Evolutionary conservation across 2,888 invertebrate genomes (phyloP).

Genomic region (Catocala nupta): DNA sequence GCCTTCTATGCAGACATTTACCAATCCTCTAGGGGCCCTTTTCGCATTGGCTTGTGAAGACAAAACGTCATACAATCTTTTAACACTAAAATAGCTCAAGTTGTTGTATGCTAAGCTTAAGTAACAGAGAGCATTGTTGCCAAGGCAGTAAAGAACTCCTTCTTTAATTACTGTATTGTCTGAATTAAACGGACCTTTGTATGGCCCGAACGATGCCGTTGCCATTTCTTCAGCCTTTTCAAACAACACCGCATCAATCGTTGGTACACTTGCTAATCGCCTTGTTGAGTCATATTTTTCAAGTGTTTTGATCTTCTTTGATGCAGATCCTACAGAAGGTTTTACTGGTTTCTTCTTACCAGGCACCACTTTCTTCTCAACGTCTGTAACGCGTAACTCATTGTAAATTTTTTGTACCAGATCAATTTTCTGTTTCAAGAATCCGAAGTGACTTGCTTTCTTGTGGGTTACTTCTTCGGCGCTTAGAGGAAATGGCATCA

Average conservation of each 20-base stretch:
- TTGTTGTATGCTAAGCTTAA: constrained; percentile 71
- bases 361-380: background rate
- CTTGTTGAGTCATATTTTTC: background rate
- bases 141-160: constrained; percentile 54
- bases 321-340: background rate
- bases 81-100: constrained; percentile 57
- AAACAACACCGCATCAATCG: background rate
- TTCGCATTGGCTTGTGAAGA: constrained; percentile 53
- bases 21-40: constrained; percentile 63
- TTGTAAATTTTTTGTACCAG: background rate
- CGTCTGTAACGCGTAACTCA: background rate
- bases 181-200: constrained; percentile 57
- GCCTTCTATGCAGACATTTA: constrained; percentile 68
- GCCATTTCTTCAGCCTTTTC: background rate
- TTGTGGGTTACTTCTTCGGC: constrained; percentile 50
- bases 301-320: background rate
- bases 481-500: constrained; percentile 60
- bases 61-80: constrained; percentile 60
- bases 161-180: constrained; percentile 48
- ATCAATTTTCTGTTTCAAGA: background rate
- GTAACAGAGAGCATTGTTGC: constrained; percentile 64
- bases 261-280: too few relatives aligned
- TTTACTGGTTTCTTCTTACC: background rate
- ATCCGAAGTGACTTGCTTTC: background rate
- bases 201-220: constrained; percentile 49